These are phyloP conservation scores for Hydroisotoma schaefferi DNA, from an alignment of 2,888 invertebrate genomes.

Conservation along the genomic window DNA sequence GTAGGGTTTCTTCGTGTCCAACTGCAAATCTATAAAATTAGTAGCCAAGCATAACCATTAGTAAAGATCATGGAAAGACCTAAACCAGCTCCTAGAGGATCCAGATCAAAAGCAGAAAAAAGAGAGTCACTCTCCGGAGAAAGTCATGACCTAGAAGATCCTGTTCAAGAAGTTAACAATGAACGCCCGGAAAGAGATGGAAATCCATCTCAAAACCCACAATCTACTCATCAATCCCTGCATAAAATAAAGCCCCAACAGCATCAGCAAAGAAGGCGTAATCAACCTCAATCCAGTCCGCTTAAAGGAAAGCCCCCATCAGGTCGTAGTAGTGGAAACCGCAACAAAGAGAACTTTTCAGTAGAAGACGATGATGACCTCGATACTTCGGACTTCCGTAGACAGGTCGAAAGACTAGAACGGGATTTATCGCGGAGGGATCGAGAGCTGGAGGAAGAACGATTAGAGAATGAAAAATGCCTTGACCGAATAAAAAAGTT, in stretches of 20 bases:
- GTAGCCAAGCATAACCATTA: not conserved
- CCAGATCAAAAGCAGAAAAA: not conserved
- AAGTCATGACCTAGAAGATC: not conserved
- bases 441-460: conserved; percentile 45
- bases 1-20: not conserved
- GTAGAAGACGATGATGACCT: conserved; percentile 37
- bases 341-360: no score
- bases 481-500: conserved; percentile 50
- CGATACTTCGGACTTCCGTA: conserved; percentile 33
- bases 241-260: not conserved
- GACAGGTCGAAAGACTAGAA: conserved; percentile 42
- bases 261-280: not conserved
- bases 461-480: conserved; percentile 38
- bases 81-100: conserved; percentile 7
- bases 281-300: not conserved
- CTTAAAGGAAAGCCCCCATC: not conserved
- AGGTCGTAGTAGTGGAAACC: not conserved
- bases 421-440: conserved; percentile 44
- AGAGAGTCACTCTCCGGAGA: not conserved
- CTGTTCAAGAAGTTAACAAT: not conserved
- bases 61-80: conserved; percentile 1
- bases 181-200: not conserved
- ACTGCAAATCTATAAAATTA: not conserved
- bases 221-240: not conserved
- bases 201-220: not conserved